Evolutionary conservation across 2,797 vertebrate genomes (phyloP).

Genomic region (Petrocephalus schoutedeni): DNA sequence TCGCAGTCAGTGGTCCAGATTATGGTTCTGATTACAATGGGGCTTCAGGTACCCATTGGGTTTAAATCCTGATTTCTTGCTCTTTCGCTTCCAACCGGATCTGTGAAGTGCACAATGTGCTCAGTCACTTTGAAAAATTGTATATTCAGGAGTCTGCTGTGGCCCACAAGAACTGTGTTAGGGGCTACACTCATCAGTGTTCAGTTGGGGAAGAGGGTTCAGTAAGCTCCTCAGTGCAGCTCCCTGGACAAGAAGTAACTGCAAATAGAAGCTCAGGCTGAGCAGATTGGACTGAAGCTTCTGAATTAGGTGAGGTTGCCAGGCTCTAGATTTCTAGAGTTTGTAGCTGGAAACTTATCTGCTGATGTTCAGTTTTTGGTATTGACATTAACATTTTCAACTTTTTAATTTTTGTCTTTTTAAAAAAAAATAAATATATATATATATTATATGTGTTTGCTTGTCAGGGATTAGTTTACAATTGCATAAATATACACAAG

Average conservation of each 20-base stretch:
- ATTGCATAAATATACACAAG: slow-evolving; percentile 26
- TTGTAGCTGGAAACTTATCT: slow-evolving; percentile 19
- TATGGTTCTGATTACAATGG: not conserved
- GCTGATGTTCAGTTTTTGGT: slow-evolving; percentile 28
- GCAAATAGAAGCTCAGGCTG: not conserved
- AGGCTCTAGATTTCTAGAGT: slow-evolving; percentile 22
- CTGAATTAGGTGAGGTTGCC: not conserved
- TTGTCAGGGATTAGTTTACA: slow-evolving; percentile 33
- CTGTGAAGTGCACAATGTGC: slow-evolving; percentile 15
- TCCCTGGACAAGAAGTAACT: slow-evolving; percentile 13
- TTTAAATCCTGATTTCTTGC: not conserved
- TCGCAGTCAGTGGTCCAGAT: not conserved
- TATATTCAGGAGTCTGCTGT: slow-evolving; percentile 18
- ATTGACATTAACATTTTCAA: slow-evolving; percentile 30
- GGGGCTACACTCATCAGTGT: slow-evolving; percentile 22
- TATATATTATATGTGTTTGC: slow-evolving; percentile 9
- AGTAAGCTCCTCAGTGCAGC: slow-evolving; percentile 2
- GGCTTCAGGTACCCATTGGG: slow-evolving; percentile 6
- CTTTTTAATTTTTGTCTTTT: slow-evolving; percentile 19
- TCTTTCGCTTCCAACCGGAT: not conserved
- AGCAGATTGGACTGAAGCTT: slow-evolving; percentile 1
- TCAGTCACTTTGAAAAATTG: slow-evolving; percentile 22
- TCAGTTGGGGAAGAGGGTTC: slow-evolving; percentile 9
- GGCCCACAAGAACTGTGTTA: slow-evolving; percentile 7
- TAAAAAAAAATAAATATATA: not conserved